Evolutionary conservation across 2,797 vertebrate species (phyloP), one percentile per base, ranked within the genome.

Genomic region (Microctenopoma steveboyesi): DNA sequence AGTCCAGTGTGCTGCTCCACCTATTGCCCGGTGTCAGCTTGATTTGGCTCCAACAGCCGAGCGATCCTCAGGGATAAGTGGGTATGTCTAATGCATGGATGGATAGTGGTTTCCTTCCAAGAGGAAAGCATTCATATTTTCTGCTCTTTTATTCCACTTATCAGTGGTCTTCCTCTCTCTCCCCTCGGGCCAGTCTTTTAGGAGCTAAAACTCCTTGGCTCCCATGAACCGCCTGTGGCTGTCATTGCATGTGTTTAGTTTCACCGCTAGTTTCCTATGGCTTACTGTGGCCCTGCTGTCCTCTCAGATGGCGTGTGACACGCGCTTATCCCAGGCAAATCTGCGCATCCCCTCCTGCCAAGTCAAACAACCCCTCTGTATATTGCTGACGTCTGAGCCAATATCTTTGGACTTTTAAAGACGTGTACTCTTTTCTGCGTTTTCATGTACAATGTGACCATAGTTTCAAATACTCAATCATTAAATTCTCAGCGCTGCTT

Each of bases 381-480:
- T 87, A 91, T 89, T 88, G 88, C 90, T 88, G 85, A 93, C 81
- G 90, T 93, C 92, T 75, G 88, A 86, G 91, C 84, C 90, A 93
- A 91, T 93, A 90, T 91, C 89, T 91, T 84, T 86, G 83, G 86
- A 80, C 88, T 88, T 89, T 86, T 88, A 86, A 85, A 91, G 81
- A 84, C 47, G 61, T 83, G 79, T 79, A 88, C 81, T 88, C 87
- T 73, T 76, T 69, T 75, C 55, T 57, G 71, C 82, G 87, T 88
- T 83, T 91, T 86, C 85, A 74, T 91, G 86, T 92, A 83, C 81
- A 88, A 93, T 91, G 84, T 88, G 85, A 92, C 91, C 89, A 62
- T 69, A 86, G 81, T 91, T 94, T 91, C 90, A 93, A 94, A 93
- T 87, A 91, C 88, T 93, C 92, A 90, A 91, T 94, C 91, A 91